Evolutionary conservation across 2,888 invertebrate genomes (phyloP).

Genomic region (Yponomeuta sedellus): DNA sequence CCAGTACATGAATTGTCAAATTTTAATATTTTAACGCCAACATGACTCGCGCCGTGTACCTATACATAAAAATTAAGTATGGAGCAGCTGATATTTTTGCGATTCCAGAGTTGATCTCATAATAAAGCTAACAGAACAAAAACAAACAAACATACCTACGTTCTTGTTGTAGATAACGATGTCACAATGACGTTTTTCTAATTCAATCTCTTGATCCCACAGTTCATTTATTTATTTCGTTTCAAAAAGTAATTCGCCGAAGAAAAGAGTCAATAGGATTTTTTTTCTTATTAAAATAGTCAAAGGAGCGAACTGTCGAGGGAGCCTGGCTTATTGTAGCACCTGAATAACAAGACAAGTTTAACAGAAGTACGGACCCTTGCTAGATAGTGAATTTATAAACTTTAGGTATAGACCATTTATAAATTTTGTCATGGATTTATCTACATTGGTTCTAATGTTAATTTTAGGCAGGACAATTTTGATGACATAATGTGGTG

Average conservation of each 20-base stretch:
- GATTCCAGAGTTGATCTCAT: too few relatives aligned
- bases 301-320: constrained; percentile 53
- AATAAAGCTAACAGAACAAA: not conserved
- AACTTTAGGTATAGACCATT: too few relatives aligned
- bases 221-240: constrained; percentile 59
- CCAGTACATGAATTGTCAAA: too few relatives aligned
- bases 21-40: too few relatives aligned
- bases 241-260: constrained; percentile 65
- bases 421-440: too few relatives aligned
- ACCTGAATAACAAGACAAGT: constrained; percentile 42
- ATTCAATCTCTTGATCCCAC: constrained; percentile 52
- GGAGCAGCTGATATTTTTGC: too few relatives aligned
- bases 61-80: too few relatives aligned
- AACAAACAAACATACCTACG: not conserved
- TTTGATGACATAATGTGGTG: too few relatives aligned
- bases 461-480: too few relatives aligned
- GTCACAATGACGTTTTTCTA: constrained; percentile 44
- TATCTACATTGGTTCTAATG: too few relatives aligned
- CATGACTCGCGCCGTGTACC: too few relatives aligned
- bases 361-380: not conserved
- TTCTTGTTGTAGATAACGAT: not conserved
- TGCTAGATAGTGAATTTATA: too few relatives aligned
- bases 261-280: constrained; percentile 43
- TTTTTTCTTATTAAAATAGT: constrained; percentile 71
- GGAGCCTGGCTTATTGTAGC: constrained; percentile 56